Base-by-base conservation (phyloP, 2,797 vertebrate genomes). In the Sebastes minor region DNA sequence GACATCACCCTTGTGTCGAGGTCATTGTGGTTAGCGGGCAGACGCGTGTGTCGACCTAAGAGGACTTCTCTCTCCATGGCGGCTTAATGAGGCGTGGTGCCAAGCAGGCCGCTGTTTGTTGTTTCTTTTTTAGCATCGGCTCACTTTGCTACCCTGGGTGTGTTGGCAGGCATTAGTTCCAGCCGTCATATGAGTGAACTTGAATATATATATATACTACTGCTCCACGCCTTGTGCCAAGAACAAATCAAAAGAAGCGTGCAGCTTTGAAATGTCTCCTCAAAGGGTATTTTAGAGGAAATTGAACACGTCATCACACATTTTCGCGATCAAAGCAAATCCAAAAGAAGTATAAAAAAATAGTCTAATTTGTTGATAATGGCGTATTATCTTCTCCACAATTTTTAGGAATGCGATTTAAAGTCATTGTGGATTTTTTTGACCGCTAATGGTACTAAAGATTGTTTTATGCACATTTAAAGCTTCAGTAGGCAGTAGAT, bases 1-100 rank as follows among this genome's bases (percentile, higher is more conserved):
- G 88, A 86, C 79, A 79, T 85, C 81, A 81, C 73, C 23, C 59
- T 68, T 81, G 75, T 74, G 76, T 85, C 22, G 73, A 84, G 86
- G 81, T 83, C 79, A 73, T 30, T 78, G 78, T 66, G 61, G 69
- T 63, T 66, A 63, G 13, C 72, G 71, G 71, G 77, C 74, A 32
- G 62, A 65, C 62, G 62, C 22, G 27, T 16, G 27, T 76, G 84
- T 71, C 1, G 5, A 75, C 73, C 68, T 49, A 7, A 79, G 77
- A 86, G 75, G 73, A 84, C 57, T 68, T 64, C 64, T 86, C 59
- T 80, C 55, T 85, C 53, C 27, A 30, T 28, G 72, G 73, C 35
- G 30, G 71, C 60, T 88, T 70, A 86, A 32, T 33, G 52, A 63
- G 64, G 60, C 2, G 1, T 10, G 23, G 23, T 85, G 82, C 80